phyloP scores from a whole-genome alignment of 2,888 invertebrate species.

The Aspidapion aeneum region DNA sequence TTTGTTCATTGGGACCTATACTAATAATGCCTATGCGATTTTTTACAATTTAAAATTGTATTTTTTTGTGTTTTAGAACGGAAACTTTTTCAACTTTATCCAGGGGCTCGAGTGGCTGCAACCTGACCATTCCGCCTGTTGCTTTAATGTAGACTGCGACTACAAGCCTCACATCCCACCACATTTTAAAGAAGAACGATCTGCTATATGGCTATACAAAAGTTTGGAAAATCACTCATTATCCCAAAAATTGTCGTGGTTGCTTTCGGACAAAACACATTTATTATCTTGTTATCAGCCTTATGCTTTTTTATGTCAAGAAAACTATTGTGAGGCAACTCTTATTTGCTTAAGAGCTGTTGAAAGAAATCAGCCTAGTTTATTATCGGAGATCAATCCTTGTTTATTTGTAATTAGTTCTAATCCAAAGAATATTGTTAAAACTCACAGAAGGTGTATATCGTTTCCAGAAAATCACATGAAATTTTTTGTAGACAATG shows the following conservation, averaged over 20 bases:
- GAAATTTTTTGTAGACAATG: constrained; percentile 25
- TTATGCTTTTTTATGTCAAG: constrained; percentile 58
- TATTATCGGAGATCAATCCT: constrained; percentile 61
- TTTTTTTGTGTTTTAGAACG: constrained; percentile 45
- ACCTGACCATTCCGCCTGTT: constrained; percentile 53
- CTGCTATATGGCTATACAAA: constrained; percentile 52
- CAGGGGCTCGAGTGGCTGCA: constrained; percentile 60
- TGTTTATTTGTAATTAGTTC: constrained; percentile 46
- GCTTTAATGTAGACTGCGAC: constrained; percentile 47
- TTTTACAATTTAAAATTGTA: background rate
- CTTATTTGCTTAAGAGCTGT: constrained; percentile 61
- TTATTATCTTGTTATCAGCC: constrained; percentile 55
- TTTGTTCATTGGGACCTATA: no score
- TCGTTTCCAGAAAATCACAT: constrained; percentile 52
- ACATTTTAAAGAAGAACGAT: constrained; percentile 50
- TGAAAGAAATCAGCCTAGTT: constrained; percentile 58
- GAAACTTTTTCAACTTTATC: constrained; percentile 55
- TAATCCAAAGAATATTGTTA: constrained; percentile 43
- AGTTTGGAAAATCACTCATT: constrained; percentile 56
- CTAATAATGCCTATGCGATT: no score
- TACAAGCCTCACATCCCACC: constrained; percentile 47
- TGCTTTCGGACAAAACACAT: constrained; percentile 60
- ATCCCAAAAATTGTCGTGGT: constrained; percentile 58
- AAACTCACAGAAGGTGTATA: constrained; percentile 53
- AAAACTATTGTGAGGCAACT: constrained; percentile 57